These are phyloP conservation scores for Microtus richardsoni DNA, from an alignment of 2,113 vertebrate genomes.

Conservation along the genomic window DNA sequence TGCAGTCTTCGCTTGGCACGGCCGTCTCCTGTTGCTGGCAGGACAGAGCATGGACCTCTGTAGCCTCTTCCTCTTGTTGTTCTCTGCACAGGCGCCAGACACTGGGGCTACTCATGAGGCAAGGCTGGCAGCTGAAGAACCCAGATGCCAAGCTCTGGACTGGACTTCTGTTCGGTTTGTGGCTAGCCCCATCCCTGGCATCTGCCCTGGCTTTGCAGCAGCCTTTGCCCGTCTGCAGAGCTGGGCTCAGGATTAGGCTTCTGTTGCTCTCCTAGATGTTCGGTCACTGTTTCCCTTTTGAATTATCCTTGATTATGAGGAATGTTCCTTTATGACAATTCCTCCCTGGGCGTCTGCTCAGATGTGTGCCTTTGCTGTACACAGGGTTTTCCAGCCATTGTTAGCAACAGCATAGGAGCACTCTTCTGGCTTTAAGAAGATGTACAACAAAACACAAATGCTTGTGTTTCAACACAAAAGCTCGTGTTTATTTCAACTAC, in stretches of 20 bases:
- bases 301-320: conserved; percentile 90
- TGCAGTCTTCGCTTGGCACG: conserved; percentile 89
- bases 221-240: conserved; percentile 89
- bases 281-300: conserved; percentile 89
- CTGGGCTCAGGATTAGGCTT: conserved; percentile 89
- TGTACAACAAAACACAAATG: conserved; percentile 52
- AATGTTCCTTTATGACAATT: conserved; percentile 82
- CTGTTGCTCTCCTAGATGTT: conserved; percentile 85
- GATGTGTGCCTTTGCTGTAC: conserved; percentile 29
- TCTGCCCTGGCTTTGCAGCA: conserved; percentile 90
- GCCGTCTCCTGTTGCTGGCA: conserved; percentile 87
- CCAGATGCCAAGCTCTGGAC: conserved; percentile 93
- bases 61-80: conserved; percentile 90
- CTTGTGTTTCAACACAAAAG: conserved; percentile 10
- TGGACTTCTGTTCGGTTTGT: conserved; percentile 89
- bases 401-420: conserved; percentile 45
- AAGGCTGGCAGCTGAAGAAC: conserved; percentile 91
- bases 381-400: not conserved
- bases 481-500: not conserved
- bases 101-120: conserved; percentile 90
- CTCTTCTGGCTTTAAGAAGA: conserved; percentile 60
- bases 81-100: conserved; percentile 89
- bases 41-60: conserved; percentile 89
- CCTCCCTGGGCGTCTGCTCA: conserved; percentile 72
- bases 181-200: conserved; percentile 89